Evolutionary conservation across 2,797 vertebrate genomes (phyloP).

Genomic region (Channallabes apus): DNA sequence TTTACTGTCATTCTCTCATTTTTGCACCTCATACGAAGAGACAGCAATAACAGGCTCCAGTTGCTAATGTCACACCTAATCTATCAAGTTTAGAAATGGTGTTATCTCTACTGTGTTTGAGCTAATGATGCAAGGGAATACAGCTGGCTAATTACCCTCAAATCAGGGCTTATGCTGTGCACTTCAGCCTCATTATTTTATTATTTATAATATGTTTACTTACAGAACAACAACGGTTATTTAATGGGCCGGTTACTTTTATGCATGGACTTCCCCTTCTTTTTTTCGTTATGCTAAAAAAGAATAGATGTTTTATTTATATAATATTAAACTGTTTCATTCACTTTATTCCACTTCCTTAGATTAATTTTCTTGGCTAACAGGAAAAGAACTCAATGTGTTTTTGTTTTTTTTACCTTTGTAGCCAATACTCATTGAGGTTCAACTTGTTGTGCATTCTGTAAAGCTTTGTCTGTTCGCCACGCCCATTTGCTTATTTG

Average conservation of each 20-base stretch:
- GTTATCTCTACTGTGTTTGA: conserved; percentile 1
- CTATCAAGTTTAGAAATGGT: conserved; percentile 12
- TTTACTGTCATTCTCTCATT: conserved; percentile 1
- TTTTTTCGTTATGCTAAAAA: too few species aligned
- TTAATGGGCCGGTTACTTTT: too few species aligned
- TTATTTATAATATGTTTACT: conserved; percentile 3
- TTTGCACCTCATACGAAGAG: background rate
- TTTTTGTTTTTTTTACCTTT: background rate
- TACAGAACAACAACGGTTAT: background rate
- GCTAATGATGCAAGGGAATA: conserved; percentile 16
- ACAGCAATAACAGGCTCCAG: conserved; percentile 4
- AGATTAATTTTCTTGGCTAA: background rate
- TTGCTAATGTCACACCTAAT: conserved; percentile 12
- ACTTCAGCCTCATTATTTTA: conserved; percentile 13
- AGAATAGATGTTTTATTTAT: too few species aligned
- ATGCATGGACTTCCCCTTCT: background rate
- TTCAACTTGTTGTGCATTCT: background rate
- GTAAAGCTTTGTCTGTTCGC: background rate
- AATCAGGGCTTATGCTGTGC: background rate
- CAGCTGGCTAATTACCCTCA: conserved; percentile 19
- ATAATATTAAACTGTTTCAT: background rate
- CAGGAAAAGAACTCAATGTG: background rate
- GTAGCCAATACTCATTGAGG: background rate
- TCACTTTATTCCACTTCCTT: too few species aligned
- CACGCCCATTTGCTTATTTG: background rate